Conservation (phyloP, 2,888 invertebrate species). For the Vanessa cardui region DNA sequence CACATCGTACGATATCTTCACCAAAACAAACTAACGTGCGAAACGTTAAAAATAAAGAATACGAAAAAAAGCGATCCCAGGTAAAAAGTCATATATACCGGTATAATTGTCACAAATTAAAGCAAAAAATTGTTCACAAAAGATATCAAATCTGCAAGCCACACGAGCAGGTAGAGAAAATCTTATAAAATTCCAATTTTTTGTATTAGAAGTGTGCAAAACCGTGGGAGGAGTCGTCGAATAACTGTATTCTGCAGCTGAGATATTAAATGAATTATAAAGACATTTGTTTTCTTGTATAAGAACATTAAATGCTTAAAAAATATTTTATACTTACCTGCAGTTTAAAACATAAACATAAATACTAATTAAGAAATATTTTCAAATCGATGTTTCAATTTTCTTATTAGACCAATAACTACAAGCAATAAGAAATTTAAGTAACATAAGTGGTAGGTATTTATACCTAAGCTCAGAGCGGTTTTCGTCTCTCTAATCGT, state of each 20-base stretch:
- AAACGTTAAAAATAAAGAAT: conserved; percentile 69
- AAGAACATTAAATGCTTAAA: background rate
- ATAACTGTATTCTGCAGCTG: conserved; percentile 65
- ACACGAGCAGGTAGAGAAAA: conserved; percentile 80
- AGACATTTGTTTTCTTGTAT: conserved; percentile 5
- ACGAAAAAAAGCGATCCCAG: conserved; percentile 70
- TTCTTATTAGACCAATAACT: background rate
- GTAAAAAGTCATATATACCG: conserved; percentile 82
- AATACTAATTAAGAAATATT: background rate
- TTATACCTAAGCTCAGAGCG: background rate
- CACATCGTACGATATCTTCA: conserved; percentile 41
- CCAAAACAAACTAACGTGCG: conserved; percentile 74
- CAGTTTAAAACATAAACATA: background rate
- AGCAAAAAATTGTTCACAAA: conserved; percentile 78
- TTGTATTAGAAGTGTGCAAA: conserved; percentile 75
- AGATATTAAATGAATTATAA: conserved; percentile 1
- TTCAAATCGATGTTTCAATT: background rate
- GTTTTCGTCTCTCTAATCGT: conserved; percentile 25
- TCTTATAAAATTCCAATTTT: conserved; percentile 67
- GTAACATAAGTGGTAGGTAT: background rate
- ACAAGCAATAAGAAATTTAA: background rate
- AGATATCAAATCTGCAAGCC: conserved; percentile 83
- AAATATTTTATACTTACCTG: background rate
- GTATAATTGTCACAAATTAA: conserved; percentile 83
- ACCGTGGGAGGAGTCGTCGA: conserved; percentile 74